These are phyloP conservation scores for Mizuhopecten yessoensis DNA, from an alignment of 1,140 invertebrate species.

Conservation along the genomic window DNA sequence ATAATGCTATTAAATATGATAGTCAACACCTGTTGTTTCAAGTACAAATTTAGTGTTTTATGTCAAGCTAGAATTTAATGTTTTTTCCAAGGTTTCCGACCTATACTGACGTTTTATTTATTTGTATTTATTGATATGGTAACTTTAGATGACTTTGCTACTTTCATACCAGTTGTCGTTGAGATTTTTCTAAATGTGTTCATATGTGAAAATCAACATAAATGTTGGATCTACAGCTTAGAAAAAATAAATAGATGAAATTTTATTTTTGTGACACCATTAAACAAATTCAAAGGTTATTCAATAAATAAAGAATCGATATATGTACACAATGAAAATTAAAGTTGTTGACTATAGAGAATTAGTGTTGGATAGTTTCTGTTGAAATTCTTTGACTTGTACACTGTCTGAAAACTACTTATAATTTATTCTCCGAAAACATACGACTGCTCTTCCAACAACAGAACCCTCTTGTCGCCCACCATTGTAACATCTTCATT, in stretches of 20 bases:
- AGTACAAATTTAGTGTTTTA: constrained; percentile 2
- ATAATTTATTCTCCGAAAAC: too few species aligned
- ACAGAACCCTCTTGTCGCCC: too few species aligned
- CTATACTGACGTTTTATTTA: constrained; percentile 19
- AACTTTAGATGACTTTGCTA: constrained; percentile 31
- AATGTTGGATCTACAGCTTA: constrained; percentile 15
- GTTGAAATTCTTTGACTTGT: neutral
- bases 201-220: constrained; percentile 20
- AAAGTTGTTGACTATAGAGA: constrained; percentile 21
- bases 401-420: too few species aligned
- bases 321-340: constrained; percentile 34
- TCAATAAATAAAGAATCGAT: neutral
- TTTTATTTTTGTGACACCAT: constrained; percentile 35
- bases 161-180: constrained; percentile 22
- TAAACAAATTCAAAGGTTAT: constrained; percentile 1
- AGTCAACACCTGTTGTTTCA: constrained; percentile 38
- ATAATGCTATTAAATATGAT: neutral
- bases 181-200: constrained; percentile 39
- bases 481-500: too few species aligned
- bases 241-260: neutral
- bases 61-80: neutral
- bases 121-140: constrained; percentile 26
- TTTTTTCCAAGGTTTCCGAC: neutral
- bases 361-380: neutral
- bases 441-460: too few species aligned